Conservation (phyloP, 2,113 vertebrate genomes). For the Cercopithecus mona region DNA sequence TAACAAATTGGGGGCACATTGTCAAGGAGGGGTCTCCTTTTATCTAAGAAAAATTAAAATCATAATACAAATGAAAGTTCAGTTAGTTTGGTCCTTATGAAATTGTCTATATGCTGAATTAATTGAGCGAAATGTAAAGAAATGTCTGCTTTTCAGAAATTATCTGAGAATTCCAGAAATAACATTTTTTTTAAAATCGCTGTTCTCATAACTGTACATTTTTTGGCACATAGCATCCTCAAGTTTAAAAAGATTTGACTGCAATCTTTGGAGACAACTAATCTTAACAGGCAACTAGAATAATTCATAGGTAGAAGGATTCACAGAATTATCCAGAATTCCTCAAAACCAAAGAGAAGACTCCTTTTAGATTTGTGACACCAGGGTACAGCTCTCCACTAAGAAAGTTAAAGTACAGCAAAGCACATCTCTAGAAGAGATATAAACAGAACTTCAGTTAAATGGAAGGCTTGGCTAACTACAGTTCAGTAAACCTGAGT, state of each 20-base stretch:
- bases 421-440: constrained; percentile 14
- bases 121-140: constrained; percentile 14
- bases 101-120: neutral
- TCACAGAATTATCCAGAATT: neutral
- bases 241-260: constrained; percentile 27
- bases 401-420: neutral
- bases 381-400: neutral
- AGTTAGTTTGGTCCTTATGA: constrained; percentile 28
- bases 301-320: constrained; percentile 7
- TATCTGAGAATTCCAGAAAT: constrained; percentile 15
- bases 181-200: neutral
- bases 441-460: constrained; percentile 6
- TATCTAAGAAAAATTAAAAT: constrained; percentile 26
- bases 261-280: neutral
- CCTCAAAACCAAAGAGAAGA: constrained; percentile 21
- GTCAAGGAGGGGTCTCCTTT: neutral
- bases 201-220: neutral
- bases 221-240: neutral
- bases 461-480: constrained; percentile 55
- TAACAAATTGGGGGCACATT: neutral
- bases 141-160: constrained; percentile 11
- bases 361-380: neutral
- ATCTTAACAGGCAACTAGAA: constrained; percentile 28
- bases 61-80: constrained; percentile 37
- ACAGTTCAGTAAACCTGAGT: constrained; percentile 41